Evolutionary conservation across 1,140 invertebrate genomes (phyloP), one percentile per base, ranked within the genome.

Genomic region (Chionoecetes opilio): DNA sequence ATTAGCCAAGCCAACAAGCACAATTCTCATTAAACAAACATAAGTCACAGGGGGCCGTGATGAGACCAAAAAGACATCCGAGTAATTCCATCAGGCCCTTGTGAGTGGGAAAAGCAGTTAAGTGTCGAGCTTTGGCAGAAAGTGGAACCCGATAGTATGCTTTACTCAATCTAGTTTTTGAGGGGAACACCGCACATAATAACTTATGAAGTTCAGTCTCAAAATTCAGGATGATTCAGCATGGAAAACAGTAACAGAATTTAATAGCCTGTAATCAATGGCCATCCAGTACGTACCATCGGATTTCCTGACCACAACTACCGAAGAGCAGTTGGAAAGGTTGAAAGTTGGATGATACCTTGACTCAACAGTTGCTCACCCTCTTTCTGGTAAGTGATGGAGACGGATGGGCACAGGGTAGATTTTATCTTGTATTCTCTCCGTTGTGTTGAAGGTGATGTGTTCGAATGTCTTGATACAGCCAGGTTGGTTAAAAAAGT

Each of bases 141-240:
- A 95, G 14, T 17, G 88, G 38, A 31, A 82, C 11, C 29, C n/a
- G n/a, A n/a, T n/a, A n/a, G n/a, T n/a, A n/a, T n/a, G 84, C 93
- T 35, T 87, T 85, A 53, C 86, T 63, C 8, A 94, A 31, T 32
- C 85, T 88, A 17, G 92, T 21, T 84, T 95, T 88, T 29, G 94
- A 95, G 9, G 92, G 92, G 32, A 32, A 95, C 29, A 21, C 32
- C 14, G 35, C 86, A 38, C 35, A 29, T 31, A 63, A 95, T n/a
- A n/a, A 95, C 86, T 94, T 94, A 35, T 94, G 53, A 29, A 94
- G 26, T 9, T 94, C 88, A 21, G 41, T 41, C 29, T 91, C 94
- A 6, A 95, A 86, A 21, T 21, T 41, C 89, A 38, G 9, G 82
- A 34, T n/a, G 89, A 89, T 84, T 95, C 94, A 53, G 89, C 89